phyloP scores from a whole-genome alignment of 2,888 invertebrate species.

The Zelleria hepariella region DNA sequence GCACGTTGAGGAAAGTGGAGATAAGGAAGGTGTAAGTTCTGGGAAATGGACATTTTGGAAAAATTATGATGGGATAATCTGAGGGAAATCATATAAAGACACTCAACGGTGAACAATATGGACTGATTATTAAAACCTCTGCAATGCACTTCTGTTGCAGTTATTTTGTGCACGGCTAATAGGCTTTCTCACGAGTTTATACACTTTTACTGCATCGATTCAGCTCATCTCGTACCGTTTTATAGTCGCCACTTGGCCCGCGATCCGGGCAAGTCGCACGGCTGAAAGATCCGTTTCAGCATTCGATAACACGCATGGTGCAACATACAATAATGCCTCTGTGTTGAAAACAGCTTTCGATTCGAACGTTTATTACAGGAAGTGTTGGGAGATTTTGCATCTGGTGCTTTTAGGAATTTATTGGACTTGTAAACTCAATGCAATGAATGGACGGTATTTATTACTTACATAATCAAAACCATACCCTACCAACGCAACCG shows the following conservation, averaged over 20 bases:
- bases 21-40: no score
- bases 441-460: no score
- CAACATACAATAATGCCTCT: not conserved
- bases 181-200: constrained; percentile 50
- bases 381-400: not conserved
- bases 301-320: not conserved
- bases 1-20: no score
- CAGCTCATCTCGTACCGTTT: constrained; percentile 21
- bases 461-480: no score
- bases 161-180: constrained; percentile 7
- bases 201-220: constrained; percentile 3
- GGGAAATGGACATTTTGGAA: no score
- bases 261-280: constrained; percentile 7
- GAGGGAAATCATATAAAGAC: no score
- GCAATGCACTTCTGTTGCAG: not conserved
- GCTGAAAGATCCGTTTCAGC: constrained; percentile 6
- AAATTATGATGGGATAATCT: no score
- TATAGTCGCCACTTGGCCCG: constrained; percentile 25
- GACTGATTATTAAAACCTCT: not conserved
- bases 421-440: not conserved
- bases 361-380: not conserved
- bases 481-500: no score
- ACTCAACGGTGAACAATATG: no score
- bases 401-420: not conserved
- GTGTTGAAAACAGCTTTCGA: not conserved